Evolutionary conservation across 1,140 invertebrate genomes (phyloP), one percentile per base, ranked within the genome.

Genomic region (Drosophila pseudoobscura): DNA sequence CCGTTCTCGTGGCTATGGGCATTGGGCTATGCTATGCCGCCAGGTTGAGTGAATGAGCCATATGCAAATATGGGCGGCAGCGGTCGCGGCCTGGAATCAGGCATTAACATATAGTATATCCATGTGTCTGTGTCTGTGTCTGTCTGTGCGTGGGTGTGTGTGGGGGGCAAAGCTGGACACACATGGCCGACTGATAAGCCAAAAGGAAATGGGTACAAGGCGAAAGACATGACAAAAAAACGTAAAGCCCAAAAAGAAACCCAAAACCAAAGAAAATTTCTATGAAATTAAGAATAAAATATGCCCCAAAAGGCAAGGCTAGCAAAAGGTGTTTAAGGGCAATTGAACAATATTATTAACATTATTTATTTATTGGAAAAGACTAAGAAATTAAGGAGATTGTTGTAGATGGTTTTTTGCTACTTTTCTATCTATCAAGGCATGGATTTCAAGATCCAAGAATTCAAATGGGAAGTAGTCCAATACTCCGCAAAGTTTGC

Each of bases 41-140:
- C 65, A 68, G 64, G 64, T 78, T 88, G 82, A 88, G 75, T 87
- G 78, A 78, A 88, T 88, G 82, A 87, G 82, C 83, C 82, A 88
- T 88, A 87, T 87, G 82, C 82, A 87, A 87, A 87, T 87, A 87
- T 68, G 69, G 75, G 57, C 59, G 41, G 35, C 24, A 39, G 35
- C 35, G 35, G 64, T 49, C 71, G 56, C 78, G 78, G 74, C 78
- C 73, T 75, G 82, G 64, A 63, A 87, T 75, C 73, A 59, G 74
- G 80, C 80, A 85, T 85, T 80, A 75, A 63, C 64, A 66, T 59
- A 61, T 58, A 77, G 59, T 60, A 53, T 51, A 65, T 59, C 59
- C 63, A 49, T 56, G 52, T 56, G 24, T 60, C n/a, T 44, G 46
- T 46, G 26, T 49, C 24, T 56, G 57, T 74, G 62, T 31, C 58